Conservation (phyloP, 2,113 vertebrate genomes). For the Phalacrocorax aristotelis region DNA sequence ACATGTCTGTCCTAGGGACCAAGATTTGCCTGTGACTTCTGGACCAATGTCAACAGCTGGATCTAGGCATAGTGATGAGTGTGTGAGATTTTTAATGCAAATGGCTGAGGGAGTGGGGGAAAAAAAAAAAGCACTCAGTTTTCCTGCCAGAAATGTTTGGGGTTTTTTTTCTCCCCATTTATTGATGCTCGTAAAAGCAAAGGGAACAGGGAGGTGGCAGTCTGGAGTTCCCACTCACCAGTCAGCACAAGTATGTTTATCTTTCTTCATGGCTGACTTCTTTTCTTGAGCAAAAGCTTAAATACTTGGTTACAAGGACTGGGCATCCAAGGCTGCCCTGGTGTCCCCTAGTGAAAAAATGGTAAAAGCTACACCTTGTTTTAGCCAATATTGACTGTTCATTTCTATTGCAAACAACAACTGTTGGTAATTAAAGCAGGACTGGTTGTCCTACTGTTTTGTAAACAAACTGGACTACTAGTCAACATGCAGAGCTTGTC, state of each 20-base stretch:
- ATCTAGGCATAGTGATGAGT: background rate
- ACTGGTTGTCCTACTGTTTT: background rate
- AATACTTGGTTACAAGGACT: background rate
- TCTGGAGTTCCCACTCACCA: background rate
- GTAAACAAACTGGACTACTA: background rate
- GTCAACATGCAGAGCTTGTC: background rate
- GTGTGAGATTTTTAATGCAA: background rate
- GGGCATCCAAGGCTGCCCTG: background rate
- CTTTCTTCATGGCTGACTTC: background rate
- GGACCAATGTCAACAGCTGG: background rate
- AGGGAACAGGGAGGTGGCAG: background rate
- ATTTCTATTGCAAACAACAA: background rate
- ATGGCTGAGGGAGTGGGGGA: background rate
- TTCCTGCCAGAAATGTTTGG: background rate
- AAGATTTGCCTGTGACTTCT: background rate
- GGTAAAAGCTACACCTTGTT: background rate
- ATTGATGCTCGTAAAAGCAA: background rate
- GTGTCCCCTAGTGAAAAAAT: background rate
- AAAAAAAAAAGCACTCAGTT: background rate
- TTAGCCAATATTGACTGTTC: background rate
- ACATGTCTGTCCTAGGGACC: background rate
- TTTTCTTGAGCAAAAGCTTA: background rate
- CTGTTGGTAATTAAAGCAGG: background rate
- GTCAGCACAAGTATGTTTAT: background rate
- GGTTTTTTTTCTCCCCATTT: background rate